Evolutionary conservation across 2,113 vertebrate genomes (phyloP).

Genomic region (Clupea harengus): DNA sequence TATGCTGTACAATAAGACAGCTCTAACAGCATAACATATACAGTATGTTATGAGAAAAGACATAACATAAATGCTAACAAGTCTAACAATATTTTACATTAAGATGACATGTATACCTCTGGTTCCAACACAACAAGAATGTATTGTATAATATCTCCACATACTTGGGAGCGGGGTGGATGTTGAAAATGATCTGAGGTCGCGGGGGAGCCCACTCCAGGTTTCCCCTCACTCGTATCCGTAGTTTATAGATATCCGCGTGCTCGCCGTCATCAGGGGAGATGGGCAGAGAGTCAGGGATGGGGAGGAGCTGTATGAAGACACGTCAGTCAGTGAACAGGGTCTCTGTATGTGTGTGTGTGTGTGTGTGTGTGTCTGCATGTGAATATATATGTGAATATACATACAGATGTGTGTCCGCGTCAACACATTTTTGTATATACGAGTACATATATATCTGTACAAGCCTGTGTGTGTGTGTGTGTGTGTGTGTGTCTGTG

Average conservation of each 20-base stretch:
- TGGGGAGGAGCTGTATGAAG: constrained; percentile 85
- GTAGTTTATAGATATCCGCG: constrained; percentile 92
- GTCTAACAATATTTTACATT: too few relatives aligned
- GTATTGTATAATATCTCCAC: constrained; percentile 31
- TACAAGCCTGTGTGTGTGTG: neutral
- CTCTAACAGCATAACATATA: too few relatives aligned
- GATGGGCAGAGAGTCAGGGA: constrained; percentile 92
- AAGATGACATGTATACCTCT: neutral
- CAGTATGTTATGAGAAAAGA: too few relatives aligned
- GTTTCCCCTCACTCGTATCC: constrained; percentile 94
- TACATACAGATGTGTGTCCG: too few relatives aligned
- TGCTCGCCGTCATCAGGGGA: constrained; percentile 95
- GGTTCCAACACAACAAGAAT: neutral
- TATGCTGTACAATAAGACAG: too few relatives aligned
- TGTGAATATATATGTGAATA: too few relatives aligned
- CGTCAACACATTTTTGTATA: too few relatives aligned
- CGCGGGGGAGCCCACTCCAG: constrained; percentile 95
- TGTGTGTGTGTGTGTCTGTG: neutral
- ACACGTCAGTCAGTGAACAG: neutral
- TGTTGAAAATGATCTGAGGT: constrained; percentile 97
- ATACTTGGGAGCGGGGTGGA: constrained; percentile 92
- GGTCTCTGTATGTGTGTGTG: neutral
- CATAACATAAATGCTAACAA: too few relatives aligned
- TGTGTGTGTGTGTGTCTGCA: neutral
- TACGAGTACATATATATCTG: too few relatives aligned